Base-by-base conservation (phyloP, 2,888 invertebrate species). In the Xanthorhoe designata region DNA sequence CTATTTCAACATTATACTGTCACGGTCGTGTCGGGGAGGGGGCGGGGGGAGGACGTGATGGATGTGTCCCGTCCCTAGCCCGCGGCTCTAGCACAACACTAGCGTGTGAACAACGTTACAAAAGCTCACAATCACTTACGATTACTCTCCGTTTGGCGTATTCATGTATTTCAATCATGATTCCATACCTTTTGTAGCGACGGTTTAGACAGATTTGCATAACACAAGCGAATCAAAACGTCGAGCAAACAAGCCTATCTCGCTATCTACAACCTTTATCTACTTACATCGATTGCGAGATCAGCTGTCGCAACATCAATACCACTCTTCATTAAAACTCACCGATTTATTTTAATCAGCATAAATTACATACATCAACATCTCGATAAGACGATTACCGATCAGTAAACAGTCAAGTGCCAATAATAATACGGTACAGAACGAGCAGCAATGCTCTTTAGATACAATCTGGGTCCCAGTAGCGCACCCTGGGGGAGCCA, bases 401-500 rank as follows among this genome's bases (percentile, higher is more conserved):
- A 72, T 66, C 68, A 67, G 74, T 76, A 75, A 77, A 73, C 72
- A 75, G 56, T 52, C 72, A 73, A 78, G 73, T 75, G 78, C 74
- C 78, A 72, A 78, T 81, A 81, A 81, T 74, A 71, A 69, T 64
- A 65, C 15, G 72, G 78, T 77, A 75, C 75, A 76, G 76, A 74
- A 76, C 75, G 75, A 73, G 80, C 74, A 70, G 76, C 75, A 72
- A 75, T 76, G 72, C 72, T 75, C 75, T 72, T 74, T 75, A 73
- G 85, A 85, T 83, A 80, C 69, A 77, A 85, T 85, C 85, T 66
- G 79, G 81, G 78, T 74, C 75, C 72, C 85, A 80, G 90, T 84
- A 84, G 87, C 88, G 82, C 77, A 83, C 87, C 90, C 90, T 72
- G 83, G 71, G 87, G 84, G 82, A 81, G 70, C 73, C 83, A 77